Evolutionary conservation across 2,797 vertebrate genomes (phyloP), one percentile per base, ranked within the genome.

Genomic region (Chelidonichthys spinosus): DNA sequence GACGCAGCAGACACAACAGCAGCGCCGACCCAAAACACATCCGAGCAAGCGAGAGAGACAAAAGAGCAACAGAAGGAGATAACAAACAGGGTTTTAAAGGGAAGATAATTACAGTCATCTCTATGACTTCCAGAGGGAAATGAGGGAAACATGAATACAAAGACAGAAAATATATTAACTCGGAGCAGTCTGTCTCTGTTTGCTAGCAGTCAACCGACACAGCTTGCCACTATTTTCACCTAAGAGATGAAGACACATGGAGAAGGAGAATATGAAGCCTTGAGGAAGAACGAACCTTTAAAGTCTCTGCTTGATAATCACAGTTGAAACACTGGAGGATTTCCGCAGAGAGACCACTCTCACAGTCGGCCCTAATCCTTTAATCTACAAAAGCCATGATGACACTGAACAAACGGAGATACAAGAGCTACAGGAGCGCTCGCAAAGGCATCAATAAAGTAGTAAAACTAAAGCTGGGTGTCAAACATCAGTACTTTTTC

Each of bases 41-140:
- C 52, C 77, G 64, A 61, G 55, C 3, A 44, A n/a, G 62, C 73
- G 54, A 71, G 15, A 7, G 25, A 25, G 25, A 53, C 52, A 65
- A 64, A 68, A 63, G 69, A 66, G 71, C 81, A 25, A 73, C 63
- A 17, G 44, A 52, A 59, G 72, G 71, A 81, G 73, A 64, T 17
- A 76, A 82, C 86, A 82, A 89, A 91, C 84, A 88, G 18, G 7
- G 58, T 1, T 14, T 25, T 5, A 25, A 18, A 49, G 44, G 32
- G 18, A 37, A 82, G 89, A 85, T 87, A 18, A 63, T 93, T 90
- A 93, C 83, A 89, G 88, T 83, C 88, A 84, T 90, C 86, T 79
- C 78, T 59, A 75, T 70, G 82, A 92, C 81, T 89, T 89, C 72
- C 85, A 81, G 58, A 87, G 77, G 47, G 66, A 56, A 14, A 62